Conservation (phyloP, 2,888 invertebrate genomes). For the Tinea semifulvella region DNA sequence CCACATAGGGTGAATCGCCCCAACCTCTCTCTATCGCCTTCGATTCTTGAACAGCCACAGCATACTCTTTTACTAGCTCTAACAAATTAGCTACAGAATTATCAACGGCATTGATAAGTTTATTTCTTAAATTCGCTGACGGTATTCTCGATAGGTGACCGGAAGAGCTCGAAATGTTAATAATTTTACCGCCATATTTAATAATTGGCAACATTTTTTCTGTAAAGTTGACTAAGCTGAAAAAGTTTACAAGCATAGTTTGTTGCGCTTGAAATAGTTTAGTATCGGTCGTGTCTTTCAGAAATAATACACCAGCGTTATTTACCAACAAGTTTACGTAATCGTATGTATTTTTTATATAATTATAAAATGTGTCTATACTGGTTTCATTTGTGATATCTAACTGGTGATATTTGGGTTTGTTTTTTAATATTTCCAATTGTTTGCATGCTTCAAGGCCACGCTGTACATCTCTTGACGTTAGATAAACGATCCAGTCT, state of each 20-base stretch:
- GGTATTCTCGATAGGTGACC: constrained; percentile 72
- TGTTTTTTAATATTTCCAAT: constrained; percentile 54
- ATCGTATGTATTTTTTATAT: constrained; percentile 63
- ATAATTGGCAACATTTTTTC: constrained; percentile 74
- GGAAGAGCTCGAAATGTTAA: constrained; percentile 77
- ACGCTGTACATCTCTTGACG: constrained; percentile 67
- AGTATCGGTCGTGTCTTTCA: constrained; percentile 42
- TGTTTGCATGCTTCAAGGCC: constrained; percentile 67
- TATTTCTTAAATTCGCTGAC: constrained; percentile 52
- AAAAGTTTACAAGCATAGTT: constrained; percentile 45
- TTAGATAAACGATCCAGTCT: constrained; percentile 74
- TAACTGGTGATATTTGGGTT: constrained; percentile 71
- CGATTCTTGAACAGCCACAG: constrained; percentile 56
- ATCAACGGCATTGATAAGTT: constrained; percentile 48
- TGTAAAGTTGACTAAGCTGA: constrained; percentile 47
- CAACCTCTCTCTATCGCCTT: constrained; percentile 51
- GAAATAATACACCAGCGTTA: constrained; percentile 71
- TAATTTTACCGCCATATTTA: constrained; percentile 71
- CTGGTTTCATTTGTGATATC: constrained; percentile 71
- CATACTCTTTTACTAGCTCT: constrained; percentile 68
- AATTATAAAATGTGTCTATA: constrained; percentile 59
- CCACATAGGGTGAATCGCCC: constrained; percentile 71
- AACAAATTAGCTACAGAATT: constrained; percentile 66
- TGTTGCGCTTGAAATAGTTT: constrained; percentile 38
- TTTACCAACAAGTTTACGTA: constrained; percentile 77